Evolutionary conservation across 1,140 invertebrate genomes (phyloP), one percentile per base, ranked within the genome.

Genomic region (Palaemon carinicauda): DNA sequence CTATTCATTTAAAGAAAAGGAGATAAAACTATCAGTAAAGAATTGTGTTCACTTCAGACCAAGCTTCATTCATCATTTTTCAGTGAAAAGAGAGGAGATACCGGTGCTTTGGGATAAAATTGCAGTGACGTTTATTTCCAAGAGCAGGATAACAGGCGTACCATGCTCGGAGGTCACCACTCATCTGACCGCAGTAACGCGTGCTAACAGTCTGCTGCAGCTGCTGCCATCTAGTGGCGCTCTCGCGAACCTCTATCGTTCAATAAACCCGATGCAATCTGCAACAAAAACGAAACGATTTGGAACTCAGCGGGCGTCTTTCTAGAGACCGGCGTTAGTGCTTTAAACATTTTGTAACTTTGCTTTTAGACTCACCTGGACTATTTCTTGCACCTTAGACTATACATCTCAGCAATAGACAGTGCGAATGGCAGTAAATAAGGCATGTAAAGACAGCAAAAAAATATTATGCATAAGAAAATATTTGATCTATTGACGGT

Each of bases 181-280:
- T 86, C 84, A 80, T 86, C 84, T 86, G 84, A 86, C 84, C 84
- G 69, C 84, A 86, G 84, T 73, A 86, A 86, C 84, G 84, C 78
- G 84, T 86, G 84, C 84, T 86, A 53, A 86, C 84, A 86, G 77
- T 86, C 84, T 77, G 84, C 50, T 86, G 84, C 77, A 69, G 84
- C 84, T 86, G 84, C 84, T 86, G 84, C 84, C 84, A 86, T 86
- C 84, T 86, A 86, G 84, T 51, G 84, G 84, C 84, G 41, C 60
- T 41, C 51, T 17, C 50, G 54, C 50, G 78, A 86, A 86, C 60
- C 84, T 80, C 60, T 15, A 74, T 52, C 77, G 77, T 69, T 86
- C 84, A 60, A 86, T 80, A 51, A 54, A 65, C 33, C 75, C 84
- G 60, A 73, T 79, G 65, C 77, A 80, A 80, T 86, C 84, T 86